These are phyloP conservation scores for Molossus molossus DNA, from an alignment of 2,797 vertebrate species.

Conservation along the genomic window DNA sequence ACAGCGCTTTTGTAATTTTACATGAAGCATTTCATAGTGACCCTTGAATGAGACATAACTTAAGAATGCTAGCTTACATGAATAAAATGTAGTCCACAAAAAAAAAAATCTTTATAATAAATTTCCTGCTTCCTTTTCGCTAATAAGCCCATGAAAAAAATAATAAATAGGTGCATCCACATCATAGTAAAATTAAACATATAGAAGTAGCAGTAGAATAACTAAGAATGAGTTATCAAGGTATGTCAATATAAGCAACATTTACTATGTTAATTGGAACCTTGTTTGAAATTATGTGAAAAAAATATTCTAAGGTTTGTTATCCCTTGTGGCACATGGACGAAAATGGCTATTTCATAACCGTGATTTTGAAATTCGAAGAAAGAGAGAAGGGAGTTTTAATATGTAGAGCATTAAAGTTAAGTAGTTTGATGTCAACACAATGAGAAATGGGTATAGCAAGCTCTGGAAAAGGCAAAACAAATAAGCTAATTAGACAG, in stretches of 20 bases:
- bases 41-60: slow-evolving; percentile 65
- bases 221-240: not conserved
- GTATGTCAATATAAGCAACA: not conserved
- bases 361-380: slow-evolving; percentile 21
- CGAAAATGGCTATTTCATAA: not conserved
- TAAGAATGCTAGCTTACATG: not conserved
- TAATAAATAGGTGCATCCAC: not conserved
- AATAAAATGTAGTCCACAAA: slow-evolving; percentile 64
- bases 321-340: not conserved
- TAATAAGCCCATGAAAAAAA: slow-evolving; percentile 11
- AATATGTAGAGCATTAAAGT: not conserved
- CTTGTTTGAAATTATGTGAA: not conserved
- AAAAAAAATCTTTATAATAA: slow-evolving; percentile 56
- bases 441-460: not conserved
- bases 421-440: not conserved
- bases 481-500: not conserved
- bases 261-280: not conserved
- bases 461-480: not conserved
- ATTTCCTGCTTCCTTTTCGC: not conserved
- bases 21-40: slow-evolving; percentile 64
- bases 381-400: not conserved
- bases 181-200: slow-evolving; percentile 10
- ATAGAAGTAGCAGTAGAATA: not conserved
- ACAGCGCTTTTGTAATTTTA: slow-evolving; percentile 72
- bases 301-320: not conserved